Percentiles rank a stretch among this genome's conserved stretches.
phyloP scores from a whole-genome alignment of 1,140 invertebrate species.

The Wiebesia pumilae region DNA sequence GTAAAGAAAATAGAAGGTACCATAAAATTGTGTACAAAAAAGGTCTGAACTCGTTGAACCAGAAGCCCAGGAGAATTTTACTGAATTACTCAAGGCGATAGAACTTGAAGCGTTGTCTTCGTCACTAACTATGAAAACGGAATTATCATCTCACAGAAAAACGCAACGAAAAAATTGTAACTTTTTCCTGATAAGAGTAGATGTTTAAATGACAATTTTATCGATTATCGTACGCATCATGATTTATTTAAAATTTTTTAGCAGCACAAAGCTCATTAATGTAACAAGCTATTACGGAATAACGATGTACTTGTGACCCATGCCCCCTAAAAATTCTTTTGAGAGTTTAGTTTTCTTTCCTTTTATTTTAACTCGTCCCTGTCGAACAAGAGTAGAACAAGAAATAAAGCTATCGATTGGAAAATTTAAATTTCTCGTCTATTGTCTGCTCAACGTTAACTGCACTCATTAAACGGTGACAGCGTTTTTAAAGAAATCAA shows the following conservation, averaged over 20 bases:
- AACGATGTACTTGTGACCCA: background rate
- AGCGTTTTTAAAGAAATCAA: background rate
- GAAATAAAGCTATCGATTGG: background rate
- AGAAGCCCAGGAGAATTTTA: constrained; percentile 8
- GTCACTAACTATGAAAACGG: constrained; percentile 40
- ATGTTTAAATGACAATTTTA: background rate
- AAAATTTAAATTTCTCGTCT: background rate
- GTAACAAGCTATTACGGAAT: background rate
- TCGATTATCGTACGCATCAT: background rate
- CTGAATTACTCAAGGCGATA: constrained; percentile 20
- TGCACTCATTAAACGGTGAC: background rate
- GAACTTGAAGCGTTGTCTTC: background rate
- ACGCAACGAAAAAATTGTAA: too few species aligned
- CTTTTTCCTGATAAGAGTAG: too few species aligned
- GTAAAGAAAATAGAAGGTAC: constrained; percentile 10
- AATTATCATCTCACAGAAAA: background rate
- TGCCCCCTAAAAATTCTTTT: background rate
- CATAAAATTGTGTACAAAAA: background rate
- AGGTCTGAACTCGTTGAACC: constrained; percentile 1
- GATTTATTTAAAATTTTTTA: background rate
- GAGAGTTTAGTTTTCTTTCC: background rate
- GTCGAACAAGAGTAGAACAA: background rate
- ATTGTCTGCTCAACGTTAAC: background rate
- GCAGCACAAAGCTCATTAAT: background rate
- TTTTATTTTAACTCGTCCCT: background rate